A percentile compares a stretch with the other conserved stretches of the same genome.
Conservation (phyloP, 2,888 invertebrate genomes). For the Pristionchus maxplancki region DNA sequence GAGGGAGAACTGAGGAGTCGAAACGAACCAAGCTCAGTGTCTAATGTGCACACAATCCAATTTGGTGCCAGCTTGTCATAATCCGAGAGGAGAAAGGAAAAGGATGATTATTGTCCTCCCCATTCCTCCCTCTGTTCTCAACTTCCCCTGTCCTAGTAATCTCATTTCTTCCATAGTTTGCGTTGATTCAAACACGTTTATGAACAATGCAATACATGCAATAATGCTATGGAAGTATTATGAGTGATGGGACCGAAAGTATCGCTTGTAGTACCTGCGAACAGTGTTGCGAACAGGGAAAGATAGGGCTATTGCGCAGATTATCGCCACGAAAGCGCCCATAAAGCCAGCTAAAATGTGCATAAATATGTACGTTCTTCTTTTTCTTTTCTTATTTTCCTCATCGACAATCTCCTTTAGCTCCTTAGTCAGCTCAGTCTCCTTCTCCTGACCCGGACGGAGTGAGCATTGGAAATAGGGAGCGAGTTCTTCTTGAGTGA, state of each 20-base stretch:
- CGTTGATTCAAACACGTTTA: too few species aligned
- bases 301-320: neutral
- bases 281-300: neutral
- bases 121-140: neutral
- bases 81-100: neutral
- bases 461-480: too few species aligned
- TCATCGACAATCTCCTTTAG: neutral
- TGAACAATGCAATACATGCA: neutral
- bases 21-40: conserved; percentile 12
- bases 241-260: neutral
- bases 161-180: too few species aligned
- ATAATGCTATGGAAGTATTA: too few species aligned
- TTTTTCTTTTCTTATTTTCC: neutral
- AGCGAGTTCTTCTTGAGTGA: too few species aligned
- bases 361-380: neutral
- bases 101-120: conserved; percentile 2
- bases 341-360: neutral
- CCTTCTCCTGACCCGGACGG: too few species aligned
- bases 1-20: neutral
- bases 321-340: neutral
- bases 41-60: conserved; percentile 45
- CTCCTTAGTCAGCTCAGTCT: too few species aligned
- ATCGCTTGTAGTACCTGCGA: neutral
- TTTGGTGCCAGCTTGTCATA: conserved; percentile 5
- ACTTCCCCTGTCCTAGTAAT: neutral